Evolutionary conservation across 1,140 invertebrate genomes (phyloP), one percentile per base, ranked within the genome.

Genomic region (Lithobius niger): DNA sequence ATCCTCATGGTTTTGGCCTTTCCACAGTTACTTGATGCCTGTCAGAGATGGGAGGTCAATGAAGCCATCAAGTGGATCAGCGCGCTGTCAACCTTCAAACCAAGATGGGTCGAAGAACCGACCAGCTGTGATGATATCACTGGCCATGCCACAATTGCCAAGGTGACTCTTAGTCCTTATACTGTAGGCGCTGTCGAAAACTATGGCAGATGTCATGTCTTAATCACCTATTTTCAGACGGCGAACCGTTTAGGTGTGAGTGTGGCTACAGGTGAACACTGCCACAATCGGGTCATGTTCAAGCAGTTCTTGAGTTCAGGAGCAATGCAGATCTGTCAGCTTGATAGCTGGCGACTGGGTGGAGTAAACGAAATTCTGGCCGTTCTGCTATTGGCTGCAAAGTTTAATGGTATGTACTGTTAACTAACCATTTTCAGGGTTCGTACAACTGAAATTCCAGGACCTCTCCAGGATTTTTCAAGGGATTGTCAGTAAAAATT

Each of bases 21-120:
- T n/a, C n/a, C n/a, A 16, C 18, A 86, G 74, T 89, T 93, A 86
- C 77, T 92, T 1, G 91, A 95, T 69, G 88, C 89, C 0, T 94
- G 94, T 70, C 91, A 95, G 77, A 76, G 81, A 3, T 95, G 90
- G 90, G 86, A 87, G 58, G 84, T 93, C 1, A 64, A 79, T 21
- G 77, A 89, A 68, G 83, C 90, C 0, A 85, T 93, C 49, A 77
- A 80, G 2, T 92, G 88, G 88, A 88, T 92, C 81, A 82, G 80
- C 63, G 64, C 81, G 48, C 64, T 95, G 28, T 75, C 79, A 0
- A 71, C 80, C 24, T 86, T 82, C 61, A 83, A 86, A 57, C 79
- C 82, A 6, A 67, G 81, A 19, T 95, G 89, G 89, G 92, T 95
- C 59, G 90, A 95, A 71, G 91, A 95, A 65, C 91, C 91, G 3